Evolutionary conservation across 2,888 invertebrate species (phyloP).

Genomic region (Calameuta filiformis): DNA sequence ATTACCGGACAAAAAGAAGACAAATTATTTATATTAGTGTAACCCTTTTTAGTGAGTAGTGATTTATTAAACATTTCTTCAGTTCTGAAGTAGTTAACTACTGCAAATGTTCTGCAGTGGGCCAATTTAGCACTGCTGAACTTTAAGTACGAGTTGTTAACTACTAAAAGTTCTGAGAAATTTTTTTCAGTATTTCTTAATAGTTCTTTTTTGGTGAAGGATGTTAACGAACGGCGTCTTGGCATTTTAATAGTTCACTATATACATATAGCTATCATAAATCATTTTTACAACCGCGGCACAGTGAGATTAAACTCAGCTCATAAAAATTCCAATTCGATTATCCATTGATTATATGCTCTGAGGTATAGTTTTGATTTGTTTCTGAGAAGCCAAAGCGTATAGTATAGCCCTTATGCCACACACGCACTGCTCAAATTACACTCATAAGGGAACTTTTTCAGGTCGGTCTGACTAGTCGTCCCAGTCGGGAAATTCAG

Average conservation of each 20-base stretch:
- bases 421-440: neutral
- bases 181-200: no score
- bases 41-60: no score
- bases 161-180: no score
- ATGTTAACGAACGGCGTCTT: neutral
- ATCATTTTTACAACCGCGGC: neutral
- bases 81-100: no score
- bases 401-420: neutral
- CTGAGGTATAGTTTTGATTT: conserved; percentile 29
- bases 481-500: neutral
- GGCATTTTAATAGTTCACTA: neutral
- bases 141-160: no score
- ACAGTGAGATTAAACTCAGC: conserved; percentile 14
- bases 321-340: conserved; percentile 33
- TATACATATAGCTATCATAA: neutral
- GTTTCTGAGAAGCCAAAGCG: conserved; percentile 34
- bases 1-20: no score
- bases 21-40: no score
- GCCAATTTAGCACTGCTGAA: no score
- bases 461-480: neutral
- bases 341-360: conserved; percentile 28
- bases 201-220: no score
- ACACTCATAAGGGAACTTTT: neutral
- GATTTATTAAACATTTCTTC: no score
- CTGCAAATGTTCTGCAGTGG: no score